Percentiles rank a stretch among this genome's conserved stretches.
These are phyloP conservation scores for Sceloporus undulatus DNA, from an alignment of 2,113 vertebrate species.

Conservation along the genomic window DNA sequence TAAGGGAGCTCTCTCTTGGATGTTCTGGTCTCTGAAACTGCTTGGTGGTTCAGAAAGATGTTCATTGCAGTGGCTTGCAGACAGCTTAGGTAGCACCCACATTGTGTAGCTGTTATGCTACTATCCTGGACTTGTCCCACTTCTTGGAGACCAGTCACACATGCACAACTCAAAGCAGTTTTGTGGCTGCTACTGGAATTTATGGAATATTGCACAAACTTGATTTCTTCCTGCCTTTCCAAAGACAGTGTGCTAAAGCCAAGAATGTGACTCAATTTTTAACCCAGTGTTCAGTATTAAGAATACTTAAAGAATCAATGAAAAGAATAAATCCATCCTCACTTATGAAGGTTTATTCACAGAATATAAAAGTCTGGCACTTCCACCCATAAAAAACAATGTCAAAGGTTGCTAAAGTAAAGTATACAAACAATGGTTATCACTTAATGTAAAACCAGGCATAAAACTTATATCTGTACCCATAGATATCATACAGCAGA, in stretches of 20 bases:
- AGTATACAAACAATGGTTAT: neutral
- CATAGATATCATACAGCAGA: neutral
- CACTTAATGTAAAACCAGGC: neutral
- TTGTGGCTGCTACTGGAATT: neutral
- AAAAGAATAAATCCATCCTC: neutral
- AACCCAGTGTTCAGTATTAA: neutral
- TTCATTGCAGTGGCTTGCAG: neutral
- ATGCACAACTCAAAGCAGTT: neutral
- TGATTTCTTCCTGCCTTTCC: neutral
- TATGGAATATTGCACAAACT: neutral
- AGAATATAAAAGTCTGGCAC: slow-evolving; percentile 57
- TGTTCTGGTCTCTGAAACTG: neutral
- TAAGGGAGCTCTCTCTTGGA: neutral
- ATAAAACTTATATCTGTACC: neutral
- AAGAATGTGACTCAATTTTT: neutral
- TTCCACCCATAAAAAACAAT: slow-evolving; percentile 37
- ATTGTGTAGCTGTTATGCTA: neutral
- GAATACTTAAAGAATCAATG: neutral
- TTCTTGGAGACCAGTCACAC: too few relatives aligned
- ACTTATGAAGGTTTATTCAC: slow-evolving; percentile 42
- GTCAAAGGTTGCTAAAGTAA: neutral
- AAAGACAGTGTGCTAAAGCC: neutral
- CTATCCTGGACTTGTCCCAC: too few relatives aligned
- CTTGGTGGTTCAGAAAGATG: neutral
- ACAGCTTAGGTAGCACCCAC: neutral